phyloP scores from a whole-genome alignment of 2,113 vertebrate genomes.

The Apodemus speciosus region DNA sequence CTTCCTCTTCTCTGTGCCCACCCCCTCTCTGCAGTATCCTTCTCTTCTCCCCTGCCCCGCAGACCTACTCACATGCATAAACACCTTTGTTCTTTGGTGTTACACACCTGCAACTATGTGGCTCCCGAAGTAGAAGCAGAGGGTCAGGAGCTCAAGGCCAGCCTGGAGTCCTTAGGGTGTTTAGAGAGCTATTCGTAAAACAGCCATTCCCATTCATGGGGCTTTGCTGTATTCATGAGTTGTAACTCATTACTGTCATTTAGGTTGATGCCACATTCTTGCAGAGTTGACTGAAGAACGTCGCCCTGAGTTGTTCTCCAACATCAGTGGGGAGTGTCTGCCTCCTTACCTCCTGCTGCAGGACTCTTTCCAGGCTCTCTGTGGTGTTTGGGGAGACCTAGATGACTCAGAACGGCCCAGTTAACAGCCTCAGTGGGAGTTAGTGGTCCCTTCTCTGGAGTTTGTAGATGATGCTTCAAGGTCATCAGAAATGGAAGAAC shows the following conservation, averaged over 20 bases:
- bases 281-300: background rate
- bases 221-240: background rate
- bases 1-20: background rate
- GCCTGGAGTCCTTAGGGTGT: background rate
- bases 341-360: background rate
- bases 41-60: background rate
- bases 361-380: background rate
- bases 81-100: background rate
- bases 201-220: background rate
- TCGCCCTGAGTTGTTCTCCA: background rate
- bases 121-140: background rate
- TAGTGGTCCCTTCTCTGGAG: background rate
- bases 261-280: slow-evolving; percentile 12
- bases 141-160: background rate
- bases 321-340: background rate
- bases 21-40: background rate
- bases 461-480: background rate
- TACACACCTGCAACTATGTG: background rate
- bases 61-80: background rate
- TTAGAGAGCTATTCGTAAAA: background rate
- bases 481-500: background rate
- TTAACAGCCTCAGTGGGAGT: background rate
- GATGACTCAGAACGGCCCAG: background rate
- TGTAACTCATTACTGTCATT: background rate
- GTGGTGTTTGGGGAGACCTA: background rate